Base-by-base conservation (phyloP, 2,888 invertebrate species). In the Sarcophaga variegata region DNA sequence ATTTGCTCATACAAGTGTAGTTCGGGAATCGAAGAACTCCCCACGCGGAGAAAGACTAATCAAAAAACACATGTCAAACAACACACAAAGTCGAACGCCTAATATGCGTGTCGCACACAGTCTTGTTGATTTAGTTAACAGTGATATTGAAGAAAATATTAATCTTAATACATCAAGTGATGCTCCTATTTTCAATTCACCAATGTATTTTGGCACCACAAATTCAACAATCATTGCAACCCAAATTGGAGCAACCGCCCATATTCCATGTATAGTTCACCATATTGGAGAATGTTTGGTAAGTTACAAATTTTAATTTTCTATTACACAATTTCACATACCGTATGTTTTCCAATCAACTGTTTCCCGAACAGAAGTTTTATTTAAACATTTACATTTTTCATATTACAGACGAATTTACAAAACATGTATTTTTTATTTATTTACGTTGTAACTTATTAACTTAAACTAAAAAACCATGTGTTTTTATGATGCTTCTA, bases 261-360 rank as follows among this genome's bases (percentile, higher is more conserved):
- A 97, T 84, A 94, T 97, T 88, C 97, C 97, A 2, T 97, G 97
- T 93, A 95, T 97, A 88, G 97, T 97, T 88, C 96, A 96, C 92
- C 97, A 97, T 92, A 96, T 97, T 90, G 97, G 97, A 76, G 97
- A 97, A 93, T 97, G 97, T 90, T 96, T 97, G 95, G 97, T 97
- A 93, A 97, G 97, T 95, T 89, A 37, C 37, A 27, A 49, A 71
- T 63, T 45, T 22, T 74, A 49, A 37, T 37, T 37, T 37, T 37
- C 10, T 37, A 37, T 37, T 10, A 37, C 8, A 37, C 37, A 37
- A 37, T 37, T 10, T 37, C 37, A 6, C 6, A 37, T 37, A 37
- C 37, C 6, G 37, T 37, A 37, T 37, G 6, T 37, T 37, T 37
- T 37, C 37, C 37, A 6, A 37, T 37, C 3, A 37, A 37, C 37